Conservation (phyloP, 2,888 invertebrate species). For the Resseliella maxima region DNA sequence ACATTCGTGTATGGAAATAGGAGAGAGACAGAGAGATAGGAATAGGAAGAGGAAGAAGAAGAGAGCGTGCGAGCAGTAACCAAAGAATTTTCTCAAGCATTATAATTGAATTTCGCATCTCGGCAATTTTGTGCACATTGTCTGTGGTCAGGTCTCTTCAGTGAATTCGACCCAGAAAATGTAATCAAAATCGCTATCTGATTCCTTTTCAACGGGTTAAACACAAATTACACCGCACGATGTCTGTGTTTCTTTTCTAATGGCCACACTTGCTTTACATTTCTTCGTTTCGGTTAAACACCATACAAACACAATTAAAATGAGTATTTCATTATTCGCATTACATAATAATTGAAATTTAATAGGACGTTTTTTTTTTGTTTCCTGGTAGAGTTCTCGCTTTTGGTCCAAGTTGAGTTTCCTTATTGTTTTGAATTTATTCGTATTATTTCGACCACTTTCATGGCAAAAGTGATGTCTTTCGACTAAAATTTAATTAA, state of each 20-base stretch:
- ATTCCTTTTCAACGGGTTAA: constrained; percentile 50
- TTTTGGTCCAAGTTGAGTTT: constrained; percentile 20
- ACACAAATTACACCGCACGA: constrained; percentile 29
- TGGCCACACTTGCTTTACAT: background rate
- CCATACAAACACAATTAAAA: constrained; percentile 38
- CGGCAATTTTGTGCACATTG: constrained; percentile 39
- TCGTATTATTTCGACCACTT: constrained; percentile 10
- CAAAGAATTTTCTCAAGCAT: constrained; percentile 54
- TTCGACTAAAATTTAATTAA: constrained; percentile 37
- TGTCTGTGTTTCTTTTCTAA: constrained; percentile 21
- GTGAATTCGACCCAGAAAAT: constrained; percentile 41
- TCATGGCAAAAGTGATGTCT: constrained; percentile 15
- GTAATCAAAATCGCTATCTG: constrained; percentile 40
- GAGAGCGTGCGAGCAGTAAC: background rate
- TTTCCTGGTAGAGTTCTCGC: background rate
- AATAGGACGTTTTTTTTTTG: background rate
- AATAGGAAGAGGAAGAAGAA: background rate
- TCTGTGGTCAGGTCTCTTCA: constrained; percentile 54
- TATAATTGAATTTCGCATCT: constrained; percentile 54
- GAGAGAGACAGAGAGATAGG: background rate
- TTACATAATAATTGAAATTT: constrained; percentile 48
- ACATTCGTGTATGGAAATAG: background rate
- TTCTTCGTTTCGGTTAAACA: background rate
- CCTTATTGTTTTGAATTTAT: constrained; percentile 10
- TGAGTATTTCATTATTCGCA: constrained; percentile 48